A percentile compares a stretch with the other conserved stretches of the same genome.
These are phyloP conservation scores for Uloborus diversus DNA, from an alignment of 1,140 invertebrate species.

Conservation along the genomic window DNA sequence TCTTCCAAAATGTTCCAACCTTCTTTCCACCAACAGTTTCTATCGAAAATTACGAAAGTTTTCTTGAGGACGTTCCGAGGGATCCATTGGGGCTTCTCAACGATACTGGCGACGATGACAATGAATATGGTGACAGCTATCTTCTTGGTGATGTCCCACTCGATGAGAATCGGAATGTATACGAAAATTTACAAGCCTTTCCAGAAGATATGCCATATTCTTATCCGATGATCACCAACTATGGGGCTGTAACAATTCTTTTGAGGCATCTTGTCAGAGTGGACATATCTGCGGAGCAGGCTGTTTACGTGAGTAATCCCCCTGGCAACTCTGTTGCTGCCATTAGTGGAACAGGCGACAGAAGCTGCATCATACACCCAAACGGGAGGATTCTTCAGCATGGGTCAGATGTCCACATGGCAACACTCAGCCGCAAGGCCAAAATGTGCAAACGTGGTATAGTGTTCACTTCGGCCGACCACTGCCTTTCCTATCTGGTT, in stretches of 20 bases:
- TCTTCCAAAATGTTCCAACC: background rate
- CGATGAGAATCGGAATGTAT: background rate
- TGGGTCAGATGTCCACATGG: conserved; percentile 74
- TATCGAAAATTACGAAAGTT: background rate
- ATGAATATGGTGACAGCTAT: background rate
- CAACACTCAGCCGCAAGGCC: conserved; percentile 65
- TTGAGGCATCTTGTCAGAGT: conserved; percentile 79
- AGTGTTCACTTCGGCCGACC: conserved; percentile 84
- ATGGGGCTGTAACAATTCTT: conserved; percentile 80
- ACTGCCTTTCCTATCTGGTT: conserved; percentile 83
- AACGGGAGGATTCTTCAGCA: conserved; percentile 85
- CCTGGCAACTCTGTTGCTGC: conserved; percentile 79
- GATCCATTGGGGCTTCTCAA: background rate
- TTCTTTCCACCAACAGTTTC: background rate
- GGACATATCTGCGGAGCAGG: conserved; percentile 82
- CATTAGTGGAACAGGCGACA: conserved; percentile 75
- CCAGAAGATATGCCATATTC: background rate
- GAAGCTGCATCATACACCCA: conserved; percentile 80
- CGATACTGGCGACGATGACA: background rate
- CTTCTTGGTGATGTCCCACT: background rate
- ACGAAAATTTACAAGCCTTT: background rate
- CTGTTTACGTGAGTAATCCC: conserved; percentile 79
- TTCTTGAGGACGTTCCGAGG: background rate
- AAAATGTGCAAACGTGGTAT: conserved; percentile 93
- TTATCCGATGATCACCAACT: conserved; percentile 44